Evolutionary conservation across 2,888 invertebrate genomes (phyloP).

Genomic region (Harmothoe impar): DNA sequence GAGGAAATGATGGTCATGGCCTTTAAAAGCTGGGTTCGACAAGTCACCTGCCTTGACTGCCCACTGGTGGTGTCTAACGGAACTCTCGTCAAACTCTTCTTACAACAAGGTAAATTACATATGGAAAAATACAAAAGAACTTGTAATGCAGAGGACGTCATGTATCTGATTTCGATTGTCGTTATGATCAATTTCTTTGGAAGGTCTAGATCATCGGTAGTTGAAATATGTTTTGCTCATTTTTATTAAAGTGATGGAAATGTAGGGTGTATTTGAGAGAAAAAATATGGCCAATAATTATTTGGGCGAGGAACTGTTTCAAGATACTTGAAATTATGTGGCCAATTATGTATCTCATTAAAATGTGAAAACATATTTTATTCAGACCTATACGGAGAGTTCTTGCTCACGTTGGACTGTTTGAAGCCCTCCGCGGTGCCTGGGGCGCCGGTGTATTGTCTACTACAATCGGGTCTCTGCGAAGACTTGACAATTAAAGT

Average conservation of each 20-base stretch:
- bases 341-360: too few species aligned
- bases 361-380: not conserved
- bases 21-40: slow-evolving; percentile 74
- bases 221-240: too few species aligned
- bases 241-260: too few species aligned
- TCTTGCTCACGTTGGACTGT: slow-evolving; percentile 63
- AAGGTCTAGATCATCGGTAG: too few species aligned
- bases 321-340: too few species aligned
- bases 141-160: not conserved
- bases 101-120: slow-evolving; percentile 72
- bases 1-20: slow-evolving; percentile 74
- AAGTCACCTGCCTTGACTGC: slow-evolving; percentile 71
- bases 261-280: too few species aligned
- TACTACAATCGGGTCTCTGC: slow-evolving; percentile 66
- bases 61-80: slow-evolving; percentile 78
- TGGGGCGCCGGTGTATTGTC: slow-evolving; percentile 60
- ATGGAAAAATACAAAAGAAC: not conserved
- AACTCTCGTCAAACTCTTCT: slow-evolving; percentile 74
- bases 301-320: too few species aligned
- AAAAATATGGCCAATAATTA: too few species aligned
- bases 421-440: not conserved
- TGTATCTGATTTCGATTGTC: too few species aligned
- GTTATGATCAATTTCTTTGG: too few species aligned
- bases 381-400: slow-evolving; percentile 63
- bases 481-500: slow-evolving; percentile 66